Evolutionary conservation across 2,113 vertebrate species (phyloP).

Genomic region (Thinocorus orbignyianus): DNA sequence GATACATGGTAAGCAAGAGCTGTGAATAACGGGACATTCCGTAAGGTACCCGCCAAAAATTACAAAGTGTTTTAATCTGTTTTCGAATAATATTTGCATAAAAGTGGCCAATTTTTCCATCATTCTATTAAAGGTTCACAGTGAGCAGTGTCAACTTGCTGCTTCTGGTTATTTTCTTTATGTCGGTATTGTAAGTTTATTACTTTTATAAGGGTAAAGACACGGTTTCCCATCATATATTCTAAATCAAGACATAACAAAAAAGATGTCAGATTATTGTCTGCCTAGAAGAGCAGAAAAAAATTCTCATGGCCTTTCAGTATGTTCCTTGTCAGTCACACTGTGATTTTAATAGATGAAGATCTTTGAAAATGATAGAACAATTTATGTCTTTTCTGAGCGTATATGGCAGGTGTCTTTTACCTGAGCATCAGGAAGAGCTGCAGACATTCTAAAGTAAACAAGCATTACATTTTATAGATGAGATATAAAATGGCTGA

Average conservation of each 20-base stretch:
- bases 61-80: not conserved
- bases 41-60: not conserved
- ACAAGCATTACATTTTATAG: not conserved
- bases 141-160: not conserved
- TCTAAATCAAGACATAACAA: conserved; percentile 31
- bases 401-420: conserved; percentile 53
- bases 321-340: conserved; percentile 53
- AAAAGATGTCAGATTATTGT: conserved; percentile 51
- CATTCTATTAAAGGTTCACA: accelerated
- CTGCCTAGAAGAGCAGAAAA: conserved; percentile 42
- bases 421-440: conserved; percentile 23
- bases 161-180: not conserved
- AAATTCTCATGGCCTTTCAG: conserved; percentile 42
- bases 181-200: not conserved
- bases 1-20: conserved; percentile 84
- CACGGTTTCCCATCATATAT: not conserved
- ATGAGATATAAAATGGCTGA: not conserved
- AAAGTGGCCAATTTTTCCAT: not conserved
- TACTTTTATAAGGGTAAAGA: not conserved
- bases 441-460: not conserved
- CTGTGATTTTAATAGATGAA: conserved; percentile 54
- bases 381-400: conserved; percentile 44
- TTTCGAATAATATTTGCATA: not conserved
- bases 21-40: not conserved
- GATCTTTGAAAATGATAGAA: conserved; percentile 50